These are phyloP conservation scores for Erebia epiphron DNA, from an alignment of 2,888 invertebrate species.

Conservation along the genomic window DNA sequence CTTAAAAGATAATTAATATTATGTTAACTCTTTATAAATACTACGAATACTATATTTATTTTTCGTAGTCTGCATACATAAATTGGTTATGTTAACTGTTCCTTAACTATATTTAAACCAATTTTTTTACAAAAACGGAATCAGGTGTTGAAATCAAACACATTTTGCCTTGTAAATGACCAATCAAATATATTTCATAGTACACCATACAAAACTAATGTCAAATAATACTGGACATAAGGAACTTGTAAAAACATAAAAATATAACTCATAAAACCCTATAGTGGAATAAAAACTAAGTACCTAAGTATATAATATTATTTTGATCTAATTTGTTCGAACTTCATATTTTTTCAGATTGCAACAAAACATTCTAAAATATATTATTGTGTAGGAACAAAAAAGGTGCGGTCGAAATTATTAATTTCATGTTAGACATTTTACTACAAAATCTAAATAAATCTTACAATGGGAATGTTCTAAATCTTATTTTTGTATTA, in stretches of 20 bases:
- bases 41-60: too few species aligned
- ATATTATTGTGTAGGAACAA: background rate
- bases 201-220: background rate
- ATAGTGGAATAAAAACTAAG: background rate
- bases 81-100: too few species aligned
- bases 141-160: constrained; percentile 12
- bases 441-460: background rate
- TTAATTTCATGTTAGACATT: background rate
- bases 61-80: too few species aligned
- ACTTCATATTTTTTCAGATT: background rate
- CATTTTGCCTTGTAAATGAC: constrained; percentile 4
- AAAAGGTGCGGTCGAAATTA: background rate
- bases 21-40: too few species aligned
- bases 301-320: background rate
- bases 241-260: constrained; percentile 2
- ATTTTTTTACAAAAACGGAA: background rate
- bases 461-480: constrained; percentile 7
- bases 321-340: background rate
- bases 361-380: too few species aligned
- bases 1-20: too few species aligned
- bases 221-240: constrained; percentile 14
- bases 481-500: background rate
- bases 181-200: constrained; percentile 16
- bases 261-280: too few species aligned
- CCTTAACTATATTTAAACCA: background rate